Conservation (phyloP, 1,140 invertebrate genomes). For the Spodoptera litura region DNA sequence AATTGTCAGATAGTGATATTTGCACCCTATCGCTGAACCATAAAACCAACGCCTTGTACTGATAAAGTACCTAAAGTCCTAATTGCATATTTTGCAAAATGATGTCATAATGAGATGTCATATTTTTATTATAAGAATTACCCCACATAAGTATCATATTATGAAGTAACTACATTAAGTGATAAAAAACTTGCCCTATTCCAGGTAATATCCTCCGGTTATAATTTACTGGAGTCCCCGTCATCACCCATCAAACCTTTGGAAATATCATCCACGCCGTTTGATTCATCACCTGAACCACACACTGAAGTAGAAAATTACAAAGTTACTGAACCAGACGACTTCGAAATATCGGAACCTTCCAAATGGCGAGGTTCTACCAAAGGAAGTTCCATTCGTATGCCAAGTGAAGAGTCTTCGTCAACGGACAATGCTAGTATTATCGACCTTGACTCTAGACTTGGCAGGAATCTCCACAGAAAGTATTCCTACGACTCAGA, state of each 20-base stretch:
- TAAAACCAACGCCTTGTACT: background rate
- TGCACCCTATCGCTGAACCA: background rate
- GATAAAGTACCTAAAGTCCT: too few species aligned
- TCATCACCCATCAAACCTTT: conserved; percentile 68
- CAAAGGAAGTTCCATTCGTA: conserved; percentile 88
- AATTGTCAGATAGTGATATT: conserved; percentile 3
- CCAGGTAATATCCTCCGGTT: conserved; percentile 80
- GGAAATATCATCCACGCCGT: conserved; percentile 80
- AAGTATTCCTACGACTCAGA: conserved; percentile 68
- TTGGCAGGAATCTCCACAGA: conserved; percentile 67
- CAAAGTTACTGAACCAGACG: conserved; percentile 82
- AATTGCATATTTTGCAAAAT: too few species aligned
- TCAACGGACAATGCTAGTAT: conserved; percentile 79
- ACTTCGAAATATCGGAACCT: conserved; percentile 82
- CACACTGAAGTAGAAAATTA: conserved; percentile 75
- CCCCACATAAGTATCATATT: too few species aligned
- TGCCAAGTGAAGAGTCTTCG: conserved; percentile 83
- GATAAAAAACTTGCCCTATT: conserved; percentile 50
- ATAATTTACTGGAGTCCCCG: conserved; percentile 72
- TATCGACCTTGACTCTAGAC: conserved; percentile 83
- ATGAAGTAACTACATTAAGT: too few species aligned
- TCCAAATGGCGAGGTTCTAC: conserved; percentile 87
- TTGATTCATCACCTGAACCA: conserved; percentile 68
- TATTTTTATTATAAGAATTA: too few species aligned
- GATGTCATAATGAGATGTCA: too few species aligned